A percentile compares a stretch with the other conserved stretches of the same genome.
phyloP scores from a whole-genome alignment of 2,797 vertebrate genomes.

The Rhinoraja longicauda region DNA sequence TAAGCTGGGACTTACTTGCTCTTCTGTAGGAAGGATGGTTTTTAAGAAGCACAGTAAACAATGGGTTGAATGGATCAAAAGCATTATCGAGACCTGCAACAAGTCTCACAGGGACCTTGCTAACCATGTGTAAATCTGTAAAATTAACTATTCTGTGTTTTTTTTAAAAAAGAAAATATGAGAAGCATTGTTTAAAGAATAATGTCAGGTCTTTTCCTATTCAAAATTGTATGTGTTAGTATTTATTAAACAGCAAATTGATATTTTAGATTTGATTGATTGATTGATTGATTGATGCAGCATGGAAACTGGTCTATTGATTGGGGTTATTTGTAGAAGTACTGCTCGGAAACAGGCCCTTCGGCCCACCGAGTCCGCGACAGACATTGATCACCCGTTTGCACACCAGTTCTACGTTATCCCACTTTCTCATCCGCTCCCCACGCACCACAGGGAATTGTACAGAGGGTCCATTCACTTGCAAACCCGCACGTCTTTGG shows the following conservation, averaged over 20 bases:
- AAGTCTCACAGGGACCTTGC: not conserved
- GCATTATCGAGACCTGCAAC: not conserved
- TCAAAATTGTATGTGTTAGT: conserved; percentile 28
- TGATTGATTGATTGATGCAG: too few species aligned
- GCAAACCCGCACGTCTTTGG: too few species aligned
- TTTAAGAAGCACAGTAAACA: not conserved
- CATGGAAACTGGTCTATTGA: too few species aligned
- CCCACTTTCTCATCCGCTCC: too few species aligned
- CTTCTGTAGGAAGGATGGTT: not conserved
- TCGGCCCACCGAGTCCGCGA: too few species aligned
- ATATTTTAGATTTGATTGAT: conserved; percentile 11
- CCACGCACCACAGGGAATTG: too few species aligned
- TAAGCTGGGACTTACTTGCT: not conserved
- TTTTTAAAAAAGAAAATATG: conserved; percentile 10
- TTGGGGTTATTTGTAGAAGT: too few species aligned
- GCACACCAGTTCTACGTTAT: too few species aligned
- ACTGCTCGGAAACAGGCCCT: too few species aligned
- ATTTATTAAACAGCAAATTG: conserved; percentile 31
- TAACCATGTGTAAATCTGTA: conserved; percentile 11
- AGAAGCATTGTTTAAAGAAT: conserved; percentile 19
- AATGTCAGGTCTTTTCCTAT: conserved; percentile 30
- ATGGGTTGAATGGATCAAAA: not conserved
- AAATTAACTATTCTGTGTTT: conserved; percentile 6
- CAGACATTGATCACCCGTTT: too few species aligned
- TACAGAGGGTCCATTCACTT: too few species aligned